Conservation (phyloP, 2,113 vertebrate species). For the Cisticola juncidis region DNA sequence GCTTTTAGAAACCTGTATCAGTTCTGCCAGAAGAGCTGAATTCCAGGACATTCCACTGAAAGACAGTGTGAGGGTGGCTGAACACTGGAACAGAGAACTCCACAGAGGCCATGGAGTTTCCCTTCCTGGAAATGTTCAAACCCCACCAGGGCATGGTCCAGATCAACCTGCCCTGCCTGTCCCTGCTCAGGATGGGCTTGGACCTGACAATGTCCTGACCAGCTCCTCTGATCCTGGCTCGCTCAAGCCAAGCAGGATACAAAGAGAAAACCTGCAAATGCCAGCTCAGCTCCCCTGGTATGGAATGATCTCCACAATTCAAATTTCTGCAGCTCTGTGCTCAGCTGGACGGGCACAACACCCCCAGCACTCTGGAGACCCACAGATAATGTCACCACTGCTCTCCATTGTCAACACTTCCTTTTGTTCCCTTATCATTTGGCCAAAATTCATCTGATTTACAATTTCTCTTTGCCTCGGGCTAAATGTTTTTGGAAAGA, state of each 20-base stretch:
- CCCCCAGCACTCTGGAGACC: background rate
- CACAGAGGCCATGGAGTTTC: background rate
- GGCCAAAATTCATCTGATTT: background rate
- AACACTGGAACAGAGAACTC: background rate
- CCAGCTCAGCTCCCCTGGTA: background rate
- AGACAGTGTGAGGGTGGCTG: background rate
- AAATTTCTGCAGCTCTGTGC: background rate
- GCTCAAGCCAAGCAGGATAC: background rate
- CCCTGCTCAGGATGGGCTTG: background rate
- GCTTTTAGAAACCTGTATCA: background rate
- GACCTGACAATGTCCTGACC: background rate
- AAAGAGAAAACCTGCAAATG: background rate
- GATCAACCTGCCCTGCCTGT: background rate
- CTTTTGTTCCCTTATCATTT: background rate
- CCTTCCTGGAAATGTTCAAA: background rate
- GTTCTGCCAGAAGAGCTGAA: background rate
- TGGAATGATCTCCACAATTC: background rate
- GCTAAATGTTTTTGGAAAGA: slow-evolving; percentile 43
- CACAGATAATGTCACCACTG: background rate
- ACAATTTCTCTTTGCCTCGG: slow-evolving; percentile 35
- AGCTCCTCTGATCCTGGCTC: background rate
- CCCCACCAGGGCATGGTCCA: background rate
- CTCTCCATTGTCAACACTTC: background rate
- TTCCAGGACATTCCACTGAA: background rate
- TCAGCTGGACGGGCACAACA: background rate